These are phyloP conservation scores for Cirrhinus molitorella DNA, from an alignment of 2,797 vertebrate genomes.

Conservation along the genomic window DNA sequence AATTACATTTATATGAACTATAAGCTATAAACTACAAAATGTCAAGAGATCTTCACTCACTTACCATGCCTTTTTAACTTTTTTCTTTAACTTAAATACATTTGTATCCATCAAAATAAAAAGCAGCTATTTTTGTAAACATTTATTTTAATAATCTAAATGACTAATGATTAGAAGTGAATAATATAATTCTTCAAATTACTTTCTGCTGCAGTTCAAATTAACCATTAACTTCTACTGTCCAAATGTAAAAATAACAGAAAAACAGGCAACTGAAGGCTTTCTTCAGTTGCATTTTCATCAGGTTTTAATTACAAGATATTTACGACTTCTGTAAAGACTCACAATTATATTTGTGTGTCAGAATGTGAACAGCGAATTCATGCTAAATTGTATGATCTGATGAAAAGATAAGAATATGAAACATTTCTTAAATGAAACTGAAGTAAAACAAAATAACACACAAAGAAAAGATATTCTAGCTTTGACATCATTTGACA, in stretches of 20 bases:
- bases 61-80: not conserved
- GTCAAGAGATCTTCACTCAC: not conserved
- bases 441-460: not conserved
- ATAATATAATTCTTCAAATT: not conserved
- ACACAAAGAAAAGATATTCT: not conserved
- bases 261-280: not conserved
- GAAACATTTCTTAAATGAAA: not conserved
- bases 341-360: not conserved
- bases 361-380: not conserved
- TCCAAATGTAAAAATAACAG: not conserved
- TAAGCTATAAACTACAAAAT: not conserved
- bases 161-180: not conserved
- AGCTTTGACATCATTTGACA: not conserved
- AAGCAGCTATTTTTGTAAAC: not conserved
- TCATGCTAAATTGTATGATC: not conserved
- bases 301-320: not conserved
- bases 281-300: not conserved
- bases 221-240: not conserved
- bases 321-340: not conserved
- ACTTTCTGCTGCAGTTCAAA: conserved; percentile 3
- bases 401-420: not conserved
- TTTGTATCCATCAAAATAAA: not conserved
- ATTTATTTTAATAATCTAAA: not conserved
- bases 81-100: not conserved
- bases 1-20: not conserved